A percentile compares a stretch with the other conserved stretches of the same genome.
Evolutionary conservation across 2,113 vertebrate genomes (phyloP).

Genomic region (Vimba vimba): DNA sequence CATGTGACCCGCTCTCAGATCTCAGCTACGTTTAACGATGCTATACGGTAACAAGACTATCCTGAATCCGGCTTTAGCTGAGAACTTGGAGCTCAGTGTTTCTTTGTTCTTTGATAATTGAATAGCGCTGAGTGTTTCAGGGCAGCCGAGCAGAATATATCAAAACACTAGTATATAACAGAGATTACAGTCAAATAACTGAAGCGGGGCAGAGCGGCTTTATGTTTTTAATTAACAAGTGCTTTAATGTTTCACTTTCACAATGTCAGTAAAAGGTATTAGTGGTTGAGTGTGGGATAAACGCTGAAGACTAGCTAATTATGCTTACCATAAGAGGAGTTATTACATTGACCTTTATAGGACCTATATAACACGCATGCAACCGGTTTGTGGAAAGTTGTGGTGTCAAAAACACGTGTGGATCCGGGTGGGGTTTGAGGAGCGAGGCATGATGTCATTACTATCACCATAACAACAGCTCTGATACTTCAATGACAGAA

Average conservation of each 20-base stretch:
- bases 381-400: conserved; percentile 9
- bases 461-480: conserved; percentile 1
- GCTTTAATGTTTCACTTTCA: conserved; percentile 40
- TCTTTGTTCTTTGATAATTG: conserved; percentile 39
- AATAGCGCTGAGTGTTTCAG: conserved; percentile 1
- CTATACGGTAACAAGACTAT: conserved; percentile 23
- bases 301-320: conserved; percentile 17
- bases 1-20: conserved; percentile 46
- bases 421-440: not conserved
- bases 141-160: not conserved
- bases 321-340: not conserved
- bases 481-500: not conserved
- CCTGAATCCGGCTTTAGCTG: conserved; percentile 39
- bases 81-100: conserved; percentile 41
- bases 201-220: not conserved
- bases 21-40: not conserved
- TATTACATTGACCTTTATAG: conserved; percentile 29
- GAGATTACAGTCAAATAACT: conserved; percentile 24
- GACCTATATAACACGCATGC: not conserved
- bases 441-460: not conserved
- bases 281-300: conserved; percentile 35
- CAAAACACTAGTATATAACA: not conserved
- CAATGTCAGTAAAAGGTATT: conserved; percentile 42
- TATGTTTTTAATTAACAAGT: conserved; percentile 48
- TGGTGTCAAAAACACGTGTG: conserved; percentile 4